phyloP scores from a whole-genome alignment of 2,113 vertebrate species.

The Muscicapa adusta region DNA sequence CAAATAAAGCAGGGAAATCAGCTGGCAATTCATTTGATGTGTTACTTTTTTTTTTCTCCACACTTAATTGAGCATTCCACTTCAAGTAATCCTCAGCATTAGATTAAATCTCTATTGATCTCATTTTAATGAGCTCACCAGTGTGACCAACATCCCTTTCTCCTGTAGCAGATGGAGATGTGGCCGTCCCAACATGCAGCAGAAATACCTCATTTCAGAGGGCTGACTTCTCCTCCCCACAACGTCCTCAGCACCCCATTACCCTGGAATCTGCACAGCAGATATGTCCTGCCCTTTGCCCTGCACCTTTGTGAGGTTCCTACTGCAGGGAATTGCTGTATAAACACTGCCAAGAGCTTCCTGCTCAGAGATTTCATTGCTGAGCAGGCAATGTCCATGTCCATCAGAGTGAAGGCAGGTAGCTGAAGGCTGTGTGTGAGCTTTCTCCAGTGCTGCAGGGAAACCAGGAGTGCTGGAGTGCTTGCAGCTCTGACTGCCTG shows the following conservation, averaged over 20 bases:
- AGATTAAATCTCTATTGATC: conserved; percentile 62
- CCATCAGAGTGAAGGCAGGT: neutral
- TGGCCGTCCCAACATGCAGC: neutral
- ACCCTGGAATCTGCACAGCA: rapidly evolving
- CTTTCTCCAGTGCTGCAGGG: neutral
- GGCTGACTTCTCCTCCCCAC: neutral
- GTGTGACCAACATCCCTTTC: conserved; percentile 21
- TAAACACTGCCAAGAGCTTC: neutral
- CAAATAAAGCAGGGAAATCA: conserved; percentile 24
- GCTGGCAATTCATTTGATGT: conserved; percentile 5
- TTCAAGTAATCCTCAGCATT: conserved; percentile 19
- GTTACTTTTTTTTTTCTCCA: neutral
- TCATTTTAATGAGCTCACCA: conserved; percentile 52
- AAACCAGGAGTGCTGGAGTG: neutral
- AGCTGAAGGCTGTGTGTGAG: neutral
- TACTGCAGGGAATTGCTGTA: neutral
- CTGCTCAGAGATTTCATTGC: neutral
- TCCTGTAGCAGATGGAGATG: neutral
- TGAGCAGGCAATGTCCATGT: neutral
- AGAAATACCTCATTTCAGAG: neutral
- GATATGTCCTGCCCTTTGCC: neutral
- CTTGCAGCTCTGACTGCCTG: neutral
- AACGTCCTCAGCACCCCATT: neutral
- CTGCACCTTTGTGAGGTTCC: neutral
- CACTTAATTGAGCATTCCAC: conserved; percentile 46